phyloP scores from a whole-genome alignment of 1,140 invertebrate genomes.

The Anoplolepis gracilipes region DNA sequence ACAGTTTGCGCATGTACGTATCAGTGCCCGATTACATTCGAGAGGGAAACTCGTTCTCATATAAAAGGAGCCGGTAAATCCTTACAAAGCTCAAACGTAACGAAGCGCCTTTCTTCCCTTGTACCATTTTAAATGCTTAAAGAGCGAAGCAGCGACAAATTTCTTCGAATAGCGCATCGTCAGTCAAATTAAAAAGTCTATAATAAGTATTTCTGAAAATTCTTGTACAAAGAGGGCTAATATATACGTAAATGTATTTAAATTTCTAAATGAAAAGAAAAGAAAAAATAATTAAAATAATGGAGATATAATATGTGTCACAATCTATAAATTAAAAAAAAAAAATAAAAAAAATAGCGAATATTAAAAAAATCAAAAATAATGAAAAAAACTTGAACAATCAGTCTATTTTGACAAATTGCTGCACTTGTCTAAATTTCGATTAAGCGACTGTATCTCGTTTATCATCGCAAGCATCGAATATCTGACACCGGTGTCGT shows the following conservation, averaged over 20 bases:
- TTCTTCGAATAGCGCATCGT: neutral
- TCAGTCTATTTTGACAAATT: neutral
- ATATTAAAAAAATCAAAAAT: neutral
- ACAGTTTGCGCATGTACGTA: slow-evolving; percentile 15
- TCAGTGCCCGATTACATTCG: slow-evolving; percentile 38
- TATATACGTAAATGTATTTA: neutral
- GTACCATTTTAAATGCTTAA: neutral
- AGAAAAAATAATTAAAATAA: neutral
- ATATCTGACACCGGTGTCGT: slow-evolving; percentile 51
- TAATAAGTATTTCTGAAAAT: neutral
- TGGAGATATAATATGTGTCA: neutral
- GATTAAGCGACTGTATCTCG: slow-evolving; percentile 48
- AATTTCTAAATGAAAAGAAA: neutral
- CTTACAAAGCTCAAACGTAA: slow-evolving; percentile 24
- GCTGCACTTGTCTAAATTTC: slow-evolving; percentile 40
- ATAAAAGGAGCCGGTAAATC: slow-evolving; percentile 14
- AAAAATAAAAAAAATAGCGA: neutral
- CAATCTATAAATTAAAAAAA: neutral
- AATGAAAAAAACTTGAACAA: neutral
- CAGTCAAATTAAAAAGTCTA: slow-evolving; percentile 1
- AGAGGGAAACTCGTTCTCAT: slow-evolving; percentile 16
- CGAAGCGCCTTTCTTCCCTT: slow-evolving; percentile 8
- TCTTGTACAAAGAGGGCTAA: neutral
- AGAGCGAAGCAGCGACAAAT: neutral
- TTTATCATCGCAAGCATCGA: slow-evolving; percentile 20